These are phyloP conservation scores for Dendrolimus pini DNA, from an alignment of 2,888 invertebrate species.

Conservation along the genomic window DNA sequence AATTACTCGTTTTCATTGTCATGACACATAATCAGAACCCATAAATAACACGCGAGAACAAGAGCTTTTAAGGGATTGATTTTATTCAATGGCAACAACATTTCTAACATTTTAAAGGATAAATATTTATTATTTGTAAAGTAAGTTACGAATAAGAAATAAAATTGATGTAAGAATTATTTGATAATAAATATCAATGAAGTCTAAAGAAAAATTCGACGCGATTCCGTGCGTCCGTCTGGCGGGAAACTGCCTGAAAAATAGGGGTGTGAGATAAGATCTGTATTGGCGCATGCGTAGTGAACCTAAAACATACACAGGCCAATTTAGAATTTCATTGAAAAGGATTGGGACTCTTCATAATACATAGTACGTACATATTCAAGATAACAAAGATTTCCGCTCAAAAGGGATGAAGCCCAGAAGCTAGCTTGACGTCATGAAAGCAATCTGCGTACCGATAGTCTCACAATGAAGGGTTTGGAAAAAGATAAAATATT, in stretches of 20 bases:
- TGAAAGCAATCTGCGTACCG: too few species aligned
- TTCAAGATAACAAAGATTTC: too few species aligned
- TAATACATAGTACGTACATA: too few species aligned
- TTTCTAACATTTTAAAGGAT: too few species aligned
- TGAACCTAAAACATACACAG: conserved; percentile 16
- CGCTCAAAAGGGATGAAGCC: too few species aligned
- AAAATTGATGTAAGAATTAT: too few species aligned
- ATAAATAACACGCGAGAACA: conserved; percentile 38
- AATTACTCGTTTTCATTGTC: conserved; percentile 46
- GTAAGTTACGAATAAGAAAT: too few species aligned
- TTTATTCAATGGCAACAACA: neutral
- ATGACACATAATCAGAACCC: conserved; percentile 55
- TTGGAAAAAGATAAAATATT: too few species aligned
- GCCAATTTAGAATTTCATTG: conserved; percentile 28
- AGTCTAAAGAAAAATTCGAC: neutral
- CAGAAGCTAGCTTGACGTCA: too few species aligned
- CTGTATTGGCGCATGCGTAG: conserved; percentile 47
- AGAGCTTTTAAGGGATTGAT: conserved; percentile 18
- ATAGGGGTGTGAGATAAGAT: conserved; percentile 27
- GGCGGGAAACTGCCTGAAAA: conserved; percentile 19
- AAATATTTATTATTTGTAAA: too few species aligned
- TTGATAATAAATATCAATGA: too few species aligned
- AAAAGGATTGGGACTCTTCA: conserved; percentile 16
- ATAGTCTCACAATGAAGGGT: too few species aligned
- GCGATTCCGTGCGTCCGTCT: conserved; percentile 2